phyloP scores from a whole-genome alignment of 2,888 invertebrate genomes.

The Sialis fuliginosa region DNA sequence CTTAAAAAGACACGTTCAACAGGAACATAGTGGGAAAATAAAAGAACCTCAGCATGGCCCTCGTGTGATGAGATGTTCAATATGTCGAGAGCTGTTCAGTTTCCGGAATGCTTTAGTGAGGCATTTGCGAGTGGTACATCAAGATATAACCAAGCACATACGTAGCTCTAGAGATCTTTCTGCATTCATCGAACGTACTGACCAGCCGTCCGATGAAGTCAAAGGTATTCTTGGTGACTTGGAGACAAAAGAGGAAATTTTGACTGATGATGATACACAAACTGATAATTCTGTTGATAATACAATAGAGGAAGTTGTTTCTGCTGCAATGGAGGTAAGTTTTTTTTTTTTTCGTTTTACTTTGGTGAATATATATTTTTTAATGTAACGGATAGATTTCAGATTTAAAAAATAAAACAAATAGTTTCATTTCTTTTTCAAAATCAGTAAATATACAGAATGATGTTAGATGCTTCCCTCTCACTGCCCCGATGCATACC shows the following conservation, averaged over 20 bases:
- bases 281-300: neutral
- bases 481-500: no score
- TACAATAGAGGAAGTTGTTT: neutral
- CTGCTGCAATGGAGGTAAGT: no score
- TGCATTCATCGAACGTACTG: slow-evolving; percentile 1
- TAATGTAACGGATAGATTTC: no score
- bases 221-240: slow-evolving; percentile 1
- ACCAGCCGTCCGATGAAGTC: neutral
- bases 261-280: neutral
- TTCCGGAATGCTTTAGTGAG: slow-evolving; percentile 4
- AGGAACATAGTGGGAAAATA: neutral
- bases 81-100: slow-evolving; percentile 2
- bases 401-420: no score
- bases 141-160: slow-evolving; percentile 3
- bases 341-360: no score
- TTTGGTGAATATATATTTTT: no score
- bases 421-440: no score
- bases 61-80: neutral
- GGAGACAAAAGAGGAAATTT: no score
- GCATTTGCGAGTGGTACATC: slow-evolving; percentile 3
- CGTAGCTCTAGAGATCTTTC: neutral
- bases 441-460: no score
- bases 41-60: neutral
- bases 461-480: no score
- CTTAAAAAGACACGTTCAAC: neutral